Evolutionary conservation across 2,888 invertebrate genomes (phyloP), one percentile per base, ranked within the genome.

Genomic region (Tanypteryx hageni): DNA sequence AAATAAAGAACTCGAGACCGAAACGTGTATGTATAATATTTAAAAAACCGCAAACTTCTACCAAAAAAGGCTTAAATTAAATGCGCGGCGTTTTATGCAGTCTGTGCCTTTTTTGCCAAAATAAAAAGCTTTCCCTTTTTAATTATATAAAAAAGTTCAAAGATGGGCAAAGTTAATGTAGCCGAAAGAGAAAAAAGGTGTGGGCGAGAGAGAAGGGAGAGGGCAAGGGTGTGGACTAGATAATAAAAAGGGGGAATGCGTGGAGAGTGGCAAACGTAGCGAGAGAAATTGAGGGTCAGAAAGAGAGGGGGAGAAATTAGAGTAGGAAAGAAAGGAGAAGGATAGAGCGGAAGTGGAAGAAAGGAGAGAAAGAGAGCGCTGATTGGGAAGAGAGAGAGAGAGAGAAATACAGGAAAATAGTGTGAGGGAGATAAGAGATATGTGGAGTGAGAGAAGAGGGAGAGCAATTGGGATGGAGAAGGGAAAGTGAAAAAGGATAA

Each of bases 141-240:
- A 89, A 89, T 68, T 64, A 83, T 56, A 64, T 44, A 68, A 56
- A 56, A 64, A 64, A 64, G 27, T 85, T 22, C 10, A 11, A 61
- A 22, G 27, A 14, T 8, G 85, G 59, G 58, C n/a, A 27, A 85
- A 86, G 86, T 86, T 86, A 86, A 86, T 86, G 86, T 86, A 31
- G 59, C 61, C 27, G 86, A 86, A 58, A 58, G 85, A 22, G 85
- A 44, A 44, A 44, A 44, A 44, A 44, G 44, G 44, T 3, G 44
- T 44, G 44, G 14, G 82, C 5, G 82, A 2, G 82, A 44, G 31
- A 82, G 44, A 31, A 13, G 81, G 16, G 82, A 44, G 22, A 18
- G 16, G 16, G 44, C 13, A 82, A 82, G 16, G 8, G 31, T 13
- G 82, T 44, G 82, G 16, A 18, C 31, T 31, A 82, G 44, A 82